Base-by-base conservation (phyloP, 2,888 invertebrate species). In the Anagyrus pseudococci region DNA sequence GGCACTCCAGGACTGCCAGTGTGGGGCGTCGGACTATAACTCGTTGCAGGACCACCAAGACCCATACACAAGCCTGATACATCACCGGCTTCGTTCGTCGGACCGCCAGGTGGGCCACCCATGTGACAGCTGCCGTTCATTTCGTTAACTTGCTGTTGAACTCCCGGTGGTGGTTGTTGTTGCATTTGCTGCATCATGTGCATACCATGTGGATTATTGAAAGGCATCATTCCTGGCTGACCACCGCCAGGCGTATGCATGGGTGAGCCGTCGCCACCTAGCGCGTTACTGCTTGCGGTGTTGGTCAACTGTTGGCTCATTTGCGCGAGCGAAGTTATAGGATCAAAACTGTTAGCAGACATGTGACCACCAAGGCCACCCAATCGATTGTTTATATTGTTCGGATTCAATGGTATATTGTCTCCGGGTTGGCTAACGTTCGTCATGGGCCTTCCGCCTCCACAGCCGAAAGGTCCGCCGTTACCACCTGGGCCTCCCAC, bases 231-330 rank as follows among this genome's bases (percentile, higher is more conserved):
- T 22, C 81, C 73, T 58, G 83, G 82, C 23, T 82, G 81, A 72
- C 73, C 76, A 4, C 75, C 78, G 8, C 33, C 33, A 37, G 33
- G 33, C 0, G 74, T 69, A 48, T 79, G 79, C 72, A 81, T 83
- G 67, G 78, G 73, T 3, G 80, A 77, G 4, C 78, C 77, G 43
- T 84, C 84, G 67, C 85, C 86, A 2, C 85, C 86, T 55, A 86
- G 83, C 17, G 87, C 85, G 47, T 79, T 81, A 72, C 85, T 86
- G 17, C 87, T 84, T 55, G 86, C 86, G 78, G 91, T 90, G 74
- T 90, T 93, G 15, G 94, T 93, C 68, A 96, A 82, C 77, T 94
- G 94, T 76, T 96, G 95, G 67, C 94, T 94, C 96, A 96, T 96
- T 82, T 96, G 95, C 58, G 95, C 94, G 74, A 96, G 85, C 8